These are phyloP conservation scores for Druceiella hillmani DNA, from an alignment of 2,888 invertebrate genomes.

Conservation along the genomic window DNA sequence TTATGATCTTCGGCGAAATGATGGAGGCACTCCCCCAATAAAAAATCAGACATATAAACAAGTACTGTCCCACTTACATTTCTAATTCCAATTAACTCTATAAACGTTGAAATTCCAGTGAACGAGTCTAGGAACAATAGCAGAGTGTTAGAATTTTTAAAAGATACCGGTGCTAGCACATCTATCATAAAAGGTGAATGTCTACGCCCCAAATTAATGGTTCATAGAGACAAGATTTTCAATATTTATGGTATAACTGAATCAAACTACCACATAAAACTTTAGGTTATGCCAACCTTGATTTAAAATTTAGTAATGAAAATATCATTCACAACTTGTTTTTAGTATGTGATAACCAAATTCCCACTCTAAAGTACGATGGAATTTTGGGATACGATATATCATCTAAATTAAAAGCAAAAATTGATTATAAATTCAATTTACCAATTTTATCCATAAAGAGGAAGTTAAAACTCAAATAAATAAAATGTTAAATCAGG, in stretches of 20 bases:
- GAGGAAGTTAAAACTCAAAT: too few relatives aligned
- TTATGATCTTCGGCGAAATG: too few relatives aligned
- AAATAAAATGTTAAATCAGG: too few relatives aligned
- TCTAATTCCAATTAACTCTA: too few relatives aligned
- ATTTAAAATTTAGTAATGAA: background rate
- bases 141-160: background rate
- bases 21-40: background rate
- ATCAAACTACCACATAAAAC: background rate
- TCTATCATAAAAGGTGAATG: background rate
- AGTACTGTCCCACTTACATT: too few relatives aligned
- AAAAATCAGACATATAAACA: background rate
- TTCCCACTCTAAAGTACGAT: background rate
- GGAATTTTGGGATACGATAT: background rate
- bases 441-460: background rate
- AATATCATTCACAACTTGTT: too few relatives aligned
- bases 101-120: background rate
- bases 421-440: background rate
- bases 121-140: background rate
- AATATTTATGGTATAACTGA: background rate
- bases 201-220: background rate
- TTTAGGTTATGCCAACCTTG: background rate
- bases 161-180: background rate
- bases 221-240: background rate
- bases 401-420: background rate
- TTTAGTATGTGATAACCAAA: background rate